Conservation (phyloP, 1,140 invertebrate species). For the Phthorimaea operculella region DNA sequence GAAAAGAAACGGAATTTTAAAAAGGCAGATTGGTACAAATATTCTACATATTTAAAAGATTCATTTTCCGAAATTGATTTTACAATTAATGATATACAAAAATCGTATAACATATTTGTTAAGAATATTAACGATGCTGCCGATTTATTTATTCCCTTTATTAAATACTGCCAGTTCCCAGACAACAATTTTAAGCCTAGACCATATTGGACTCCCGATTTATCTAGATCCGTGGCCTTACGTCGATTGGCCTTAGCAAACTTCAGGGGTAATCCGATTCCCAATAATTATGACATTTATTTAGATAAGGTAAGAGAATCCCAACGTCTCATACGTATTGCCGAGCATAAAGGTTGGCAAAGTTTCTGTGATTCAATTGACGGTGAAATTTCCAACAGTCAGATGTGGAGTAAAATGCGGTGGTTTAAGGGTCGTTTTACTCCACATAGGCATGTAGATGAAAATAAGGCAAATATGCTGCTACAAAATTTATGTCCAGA, state of each 20-base stretch:
- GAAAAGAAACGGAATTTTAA: conserved; percentile 7
- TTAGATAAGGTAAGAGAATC: neutral
- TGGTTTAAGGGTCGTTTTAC: neutral
- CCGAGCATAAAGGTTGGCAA: neutral
- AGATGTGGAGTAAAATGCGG: conserved; percentile 1
- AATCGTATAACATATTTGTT: conserved; percentile 18
- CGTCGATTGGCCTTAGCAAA: neutral
- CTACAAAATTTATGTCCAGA: neutral
- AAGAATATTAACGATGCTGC: conserved; percentile 3
- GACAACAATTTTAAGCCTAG: conserved; percentile 1
- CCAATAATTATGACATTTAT: neutral
- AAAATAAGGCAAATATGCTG: neutral
- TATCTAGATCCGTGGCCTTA: neutral
- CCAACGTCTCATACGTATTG: neutral
- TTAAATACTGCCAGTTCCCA: neutral
- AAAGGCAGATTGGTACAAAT: conserved; percentile 9
- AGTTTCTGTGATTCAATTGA: conserved; percentile 5
- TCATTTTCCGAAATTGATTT: conserved; percentile 2
- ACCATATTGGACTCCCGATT: neutral
- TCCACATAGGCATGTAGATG: neutral
- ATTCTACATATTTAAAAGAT: conserved; percentile 9
- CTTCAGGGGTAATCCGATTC: neutral
- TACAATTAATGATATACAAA: conserved; percentile 10
- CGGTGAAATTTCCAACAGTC: neutral
- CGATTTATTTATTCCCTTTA: neutral